Percentiles rank a stretch among this genome's conserved stretches.
These are phyloP conservation scores for Tenodera sinensis DNA, from an alignment of 2,888 invertebrate species.

Conservation along the genomic window DNA sequence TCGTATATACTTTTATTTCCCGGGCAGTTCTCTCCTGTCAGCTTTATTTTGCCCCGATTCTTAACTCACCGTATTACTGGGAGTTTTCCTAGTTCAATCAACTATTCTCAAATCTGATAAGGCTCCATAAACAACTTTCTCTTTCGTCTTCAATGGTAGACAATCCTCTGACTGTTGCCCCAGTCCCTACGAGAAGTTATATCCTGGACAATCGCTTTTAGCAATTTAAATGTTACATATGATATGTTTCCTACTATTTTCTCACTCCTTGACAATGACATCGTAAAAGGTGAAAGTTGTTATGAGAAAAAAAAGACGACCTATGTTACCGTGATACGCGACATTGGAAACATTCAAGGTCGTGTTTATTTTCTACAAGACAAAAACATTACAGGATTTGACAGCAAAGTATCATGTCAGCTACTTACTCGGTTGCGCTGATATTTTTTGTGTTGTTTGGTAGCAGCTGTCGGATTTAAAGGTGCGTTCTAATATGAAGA, in stretches of 20 bases:
- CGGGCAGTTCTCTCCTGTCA: background rate
- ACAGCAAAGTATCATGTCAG: background rate
- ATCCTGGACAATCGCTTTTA: background rate
- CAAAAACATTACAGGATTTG: background rate
- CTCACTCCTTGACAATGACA: constrained; percentile 17
- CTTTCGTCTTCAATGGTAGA: background rate
- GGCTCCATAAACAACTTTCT: background rate
- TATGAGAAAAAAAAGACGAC: constrained; percentile 23
- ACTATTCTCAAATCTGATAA: background rate
- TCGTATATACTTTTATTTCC: no score
- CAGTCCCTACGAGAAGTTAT: background rate
- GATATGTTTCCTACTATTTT: background rate
- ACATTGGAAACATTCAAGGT: constrained; percentile 31
- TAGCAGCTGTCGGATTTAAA: background rate
- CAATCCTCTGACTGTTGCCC: background rate
- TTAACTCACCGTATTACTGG: background rate
- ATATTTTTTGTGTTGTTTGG: background rate
- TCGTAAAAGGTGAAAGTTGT: constrained; percentile 8
- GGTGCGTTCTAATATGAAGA: constrained; percentile 14
- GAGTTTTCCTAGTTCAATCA: background rate
- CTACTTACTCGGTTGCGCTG: constrained; percentile 16
- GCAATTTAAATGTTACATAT: background rate
- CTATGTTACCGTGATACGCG: constrained; percentile 32
- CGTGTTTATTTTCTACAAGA: constrained; percentile 24
- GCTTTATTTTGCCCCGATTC: background rate